Base-by-base conservation (phyloP, 1,140 invertebrate genomes). In the Aphaenogaster ashmeadi region DNA sequence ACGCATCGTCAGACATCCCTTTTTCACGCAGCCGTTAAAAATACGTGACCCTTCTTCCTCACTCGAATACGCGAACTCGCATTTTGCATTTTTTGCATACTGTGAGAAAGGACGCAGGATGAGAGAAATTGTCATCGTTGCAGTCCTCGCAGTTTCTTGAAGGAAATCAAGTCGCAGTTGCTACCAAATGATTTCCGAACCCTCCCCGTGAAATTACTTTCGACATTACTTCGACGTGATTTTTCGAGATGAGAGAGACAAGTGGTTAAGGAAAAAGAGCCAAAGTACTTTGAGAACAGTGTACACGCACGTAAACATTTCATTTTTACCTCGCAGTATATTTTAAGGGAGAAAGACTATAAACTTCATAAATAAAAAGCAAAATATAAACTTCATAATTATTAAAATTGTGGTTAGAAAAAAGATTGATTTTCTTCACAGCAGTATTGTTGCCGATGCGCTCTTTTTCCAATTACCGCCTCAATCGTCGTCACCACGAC, bases 11-110 rank as follows among this genome's bases (percentile, higher is more conserved):
- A 71, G 36, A 33, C 38, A 79, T 11, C 11, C 38, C 33, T 33
- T 87, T 54, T 86, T 56, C 75, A 86, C 11, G 38, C 15, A 86
- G 44, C 15, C 6, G 11, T 78, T 27, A 56, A 62, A 66, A 18
- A 44, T 77, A 66, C 21, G 21, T 13, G 13, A 38, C 27, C 21
- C 33, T 50, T 78, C 6, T 54, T 47, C n/a, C 44, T 58, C 60
- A 36, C 4, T 41, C 8, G 0, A n/a, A 71, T 8, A 27, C 9
- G 38, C 11, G 33, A 75, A 38, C n/a, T 64, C 18, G 18, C 27
- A 54, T 81, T 71, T 71, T 81, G 41, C 27, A 69, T 52, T 67
- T 54, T 66, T 58, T 18, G 38, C 13, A n/a, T 15, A 33, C 7
- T 36, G 27, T 27, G 36, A n/a, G 9, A 66, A 54, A 9, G n/a